A percentile compares a stretch with the other conserved stretches of the same genome.
These are phyloP conservation scores for Coracopsis vasa DNA, from an alignment of 2,113 vertebrate species.

Conservation along the genomic window DNA sequence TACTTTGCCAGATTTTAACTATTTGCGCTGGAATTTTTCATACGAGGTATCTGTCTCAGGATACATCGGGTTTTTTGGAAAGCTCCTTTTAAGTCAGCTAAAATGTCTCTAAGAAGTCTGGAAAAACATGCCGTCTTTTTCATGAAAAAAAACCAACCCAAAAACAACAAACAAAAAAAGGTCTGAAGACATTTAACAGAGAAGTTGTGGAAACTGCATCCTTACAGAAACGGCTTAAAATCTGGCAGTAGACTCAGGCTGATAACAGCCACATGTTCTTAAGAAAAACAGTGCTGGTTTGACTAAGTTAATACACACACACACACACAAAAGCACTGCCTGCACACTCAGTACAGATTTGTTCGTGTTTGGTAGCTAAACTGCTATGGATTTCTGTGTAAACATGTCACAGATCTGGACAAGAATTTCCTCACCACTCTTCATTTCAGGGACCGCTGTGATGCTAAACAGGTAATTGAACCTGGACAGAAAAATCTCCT, in stretches of 20 bases:
- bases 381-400: background rate
- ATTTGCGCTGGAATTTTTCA: background rate
- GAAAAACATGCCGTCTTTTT: conserved; percentile 4
- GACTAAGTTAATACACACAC: background rate
- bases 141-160: background rate
- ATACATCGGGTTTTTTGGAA: background rate
- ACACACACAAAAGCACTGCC: background rate
- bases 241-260: background rate
- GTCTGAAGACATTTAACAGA: conserved; percentile 10
- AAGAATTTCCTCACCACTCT: background rate
- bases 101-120: background rate
- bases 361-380: background rate
- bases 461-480: background rate
- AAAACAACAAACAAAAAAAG: background rate
- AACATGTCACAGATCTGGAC: background rate
- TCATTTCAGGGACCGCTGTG: background rate
- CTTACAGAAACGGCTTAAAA: background rate
- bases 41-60: background rate
- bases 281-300: background rate
- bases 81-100: background rate
- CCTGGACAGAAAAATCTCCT: background rate
- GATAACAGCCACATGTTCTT: background rate
- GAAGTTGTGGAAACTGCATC: background rate
- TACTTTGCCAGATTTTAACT: conserved; percentile 25
- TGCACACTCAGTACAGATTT: background rate